Evolutionary conservation across 2,113 vertebrate genomes (phyloP).

Genomic region (Eclectus roratus): DNA sequence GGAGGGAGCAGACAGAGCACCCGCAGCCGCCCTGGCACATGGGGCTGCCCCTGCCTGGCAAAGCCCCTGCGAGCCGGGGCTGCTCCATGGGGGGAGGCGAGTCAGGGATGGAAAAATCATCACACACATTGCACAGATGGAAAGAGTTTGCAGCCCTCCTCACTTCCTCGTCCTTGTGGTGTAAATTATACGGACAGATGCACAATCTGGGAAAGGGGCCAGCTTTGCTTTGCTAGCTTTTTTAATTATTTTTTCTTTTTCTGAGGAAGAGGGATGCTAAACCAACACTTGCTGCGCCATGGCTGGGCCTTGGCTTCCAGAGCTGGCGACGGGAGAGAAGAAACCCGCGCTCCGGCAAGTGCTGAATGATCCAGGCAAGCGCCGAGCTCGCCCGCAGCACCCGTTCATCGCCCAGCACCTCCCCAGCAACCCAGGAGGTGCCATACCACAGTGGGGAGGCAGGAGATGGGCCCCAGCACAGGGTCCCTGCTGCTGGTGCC

Average conservation of each 20-base stretch:
- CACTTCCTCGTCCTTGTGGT: conserved; percentile 64
- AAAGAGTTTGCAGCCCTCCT: conserved; percentile 67
- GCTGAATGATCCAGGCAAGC: not conserved
- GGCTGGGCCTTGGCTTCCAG: conserved; percentile 2
- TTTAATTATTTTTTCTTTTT: conserved; percentile 20
- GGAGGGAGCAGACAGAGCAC: not conserved
- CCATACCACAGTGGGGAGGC: rapidly evolving
- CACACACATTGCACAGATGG: conserved; percentile 66
- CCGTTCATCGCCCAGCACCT: not conserved
- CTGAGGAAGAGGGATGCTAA: conserved; percentile 32
- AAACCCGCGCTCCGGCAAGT: not conserved
- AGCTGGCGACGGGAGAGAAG: not conserved
- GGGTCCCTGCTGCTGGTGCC: not conserved
- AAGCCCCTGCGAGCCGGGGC: not conserved
- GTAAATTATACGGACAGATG: conserved; percentile 69
- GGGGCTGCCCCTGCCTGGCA: conserved; percentile 27
- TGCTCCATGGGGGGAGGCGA: not conserved
- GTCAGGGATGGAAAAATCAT: conserved; percentile 63
- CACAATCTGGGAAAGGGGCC: conserved; percentile 63
- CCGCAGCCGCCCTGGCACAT: not conserved
- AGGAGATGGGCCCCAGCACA: rapidly evolving
- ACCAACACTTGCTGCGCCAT: conserved; percentile 46
- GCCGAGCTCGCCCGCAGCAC: not conserved
- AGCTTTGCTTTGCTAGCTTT: not conserved
- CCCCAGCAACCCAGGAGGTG: not conserved